Conservation (phyloP, 1,140 invertebrate genomes). For the Drosophila carrolli region DNA sequence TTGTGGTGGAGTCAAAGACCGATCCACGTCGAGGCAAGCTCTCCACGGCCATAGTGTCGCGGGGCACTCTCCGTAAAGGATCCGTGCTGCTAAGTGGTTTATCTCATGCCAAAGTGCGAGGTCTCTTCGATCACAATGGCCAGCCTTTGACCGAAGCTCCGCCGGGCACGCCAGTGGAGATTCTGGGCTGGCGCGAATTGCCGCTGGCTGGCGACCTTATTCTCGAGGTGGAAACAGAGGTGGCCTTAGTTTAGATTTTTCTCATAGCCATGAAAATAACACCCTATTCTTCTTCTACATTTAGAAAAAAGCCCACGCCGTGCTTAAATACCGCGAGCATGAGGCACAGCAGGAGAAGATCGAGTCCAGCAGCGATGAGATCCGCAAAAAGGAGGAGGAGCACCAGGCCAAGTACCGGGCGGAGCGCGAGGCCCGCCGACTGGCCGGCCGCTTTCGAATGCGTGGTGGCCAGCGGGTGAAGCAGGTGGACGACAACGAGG, state of each 20-base stretch:
- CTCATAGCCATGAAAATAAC: background rate
- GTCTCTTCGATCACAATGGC: slow-evolving; percentile 93
- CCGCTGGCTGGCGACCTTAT: slow-evolving; percentile 95
- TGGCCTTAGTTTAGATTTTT: slow-evolving; percentile 22
- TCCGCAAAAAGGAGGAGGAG: slow-evolving; percentile 88
- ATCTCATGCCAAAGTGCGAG: slow-evolving; percentile 93
- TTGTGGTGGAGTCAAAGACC: slow-evolving; percentile 94
- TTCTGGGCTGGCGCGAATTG: slow-evolving; percentile 95
- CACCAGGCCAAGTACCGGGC: slow-evolving; percentile 90
- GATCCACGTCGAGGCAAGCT: slow-evolving; percentile 91
- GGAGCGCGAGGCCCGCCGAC: slow-evolving; percentile 87
- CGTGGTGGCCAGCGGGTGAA: slow-evolving; percentile 86
- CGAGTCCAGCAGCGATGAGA: slow-evolving; percentile 86
- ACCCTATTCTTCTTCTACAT: slow-evolving; percentile 2
- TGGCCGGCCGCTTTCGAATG: slow-evolving; percentile 85
- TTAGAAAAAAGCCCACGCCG: slow-evolving; percentile 89
- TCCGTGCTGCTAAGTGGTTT: slow-evolving; percentile 92
- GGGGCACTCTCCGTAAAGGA: slow-evolving; percentile 95
- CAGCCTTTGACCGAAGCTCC: slow-evolving; percentile 88
- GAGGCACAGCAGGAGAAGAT: slow-evolving; percentile 87
- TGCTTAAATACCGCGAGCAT: slow-evolving; percentile 88
- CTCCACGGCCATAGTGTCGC: slow-evolving; percentile 94
- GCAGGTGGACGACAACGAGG: slow-evolving; percentile 79
- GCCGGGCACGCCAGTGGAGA: slow-evolving; percentile 92
- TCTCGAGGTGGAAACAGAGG: slow-evolving; percentile 92